Evolutionary conservation across 2,113 vertebrate genomes (phyloP), one percentile per base, ranked within the genome.

Genomic region (Planiliza haematocheilus): DNA sequence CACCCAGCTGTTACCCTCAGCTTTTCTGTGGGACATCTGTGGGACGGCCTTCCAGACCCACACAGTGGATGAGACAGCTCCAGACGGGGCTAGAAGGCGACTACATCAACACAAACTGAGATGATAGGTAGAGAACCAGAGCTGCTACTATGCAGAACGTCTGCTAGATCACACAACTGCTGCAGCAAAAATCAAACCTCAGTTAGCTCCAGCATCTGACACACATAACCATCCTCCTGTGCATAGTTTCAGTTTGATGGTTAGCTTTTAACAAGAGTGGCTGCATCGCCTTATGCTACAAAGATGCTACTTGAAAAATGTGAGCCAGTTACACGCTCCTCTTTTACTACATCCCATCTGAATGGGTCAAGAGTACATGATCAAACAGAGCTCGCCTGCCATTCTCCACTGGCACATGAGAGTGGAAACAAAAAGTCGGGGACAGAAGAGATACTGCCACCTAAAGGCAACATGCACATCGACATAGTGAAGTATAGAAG

Each of bases 391-490:
- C 48, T 77, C 66, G 64, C 71, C 56, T 14, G 70, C 37, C 64
- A 56, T 53, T 69, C 63, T 61, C 74, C 59, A 70, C 58, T 68
- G 57, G 80, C 55, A 68, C 39, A 77, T 18, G 46, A 65, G 60
- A 66, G 49, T 67, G 70, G 77, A 78, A 73, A 74, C 74, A 73
- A 65, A 79, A 67, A 73, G 49, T 76, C 73, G 69, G 83, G 69
- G 59, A 87, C 66, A 87, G 77, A 89, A 83, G 77, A 86, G 83
- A 88, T 36, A 76, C 82, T 88, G 90, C 88, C 91, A 85, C 88
- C 90, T 84, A 83, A 74, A 88, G 89, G 87, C 81, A 69, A 89
- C 93, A 93, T 92, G 93, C 91, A 93, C 72, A 80, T 86, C 62
- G 62, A 89, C 65, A 84, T 81, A 73, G 76, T 77, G 37, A 66